These are phyloP conservation scores for Drosophila eohydei DNA, from an alignment of 2,888 invertebrate genomes.

Conservation along the genomic window DNA sequence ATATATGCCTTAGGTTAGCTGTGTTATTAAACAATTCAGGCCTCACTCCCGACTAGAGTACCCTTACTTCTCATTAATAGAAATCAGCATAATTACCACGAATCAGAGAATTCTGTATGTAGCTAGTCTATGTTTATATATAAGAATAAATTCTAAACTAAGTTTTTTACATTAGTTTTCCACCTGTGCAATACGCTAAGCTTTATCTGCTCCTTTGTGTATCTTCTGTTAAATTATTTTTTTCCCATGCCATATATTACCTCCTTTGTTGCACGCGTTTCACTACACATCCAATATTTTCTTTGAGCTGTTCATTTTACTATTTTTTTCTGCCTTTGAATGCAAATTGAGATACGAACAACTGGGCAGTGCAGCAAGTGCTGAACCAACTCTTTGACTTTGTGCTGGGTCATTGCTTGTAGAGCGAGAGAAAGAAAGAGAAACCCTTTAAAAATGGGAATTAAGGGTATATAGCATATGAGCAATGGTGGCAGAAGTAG, in stretches of 20 bases:
- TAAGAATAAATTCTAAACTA: neutral
- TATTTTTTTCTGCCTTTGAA: slow-evolving; percentile 4
- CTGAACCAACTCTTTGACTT: slow-evolving; percentile 46
- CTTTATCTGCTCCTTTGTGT: neutral
- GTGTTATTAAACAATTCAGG: too few species aligned
- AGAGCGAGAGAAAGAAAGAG: neutral
- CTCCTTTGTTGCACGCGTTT: neutral
- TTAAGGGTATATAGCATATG: neutral
- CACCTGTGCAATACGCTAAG: neutral
- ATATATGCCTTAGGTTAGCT: too few species aligned
- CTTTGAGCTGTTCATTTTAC: slow-evolving; percentile 8
- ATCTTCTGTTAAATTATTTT: slow-evolving; percentile 21
- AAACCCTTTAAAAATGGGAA: neutral
- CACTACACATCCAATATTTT: neutral
- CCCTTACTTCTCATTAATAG: too few species aligned
- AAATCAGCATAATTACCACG: too few species aligned
- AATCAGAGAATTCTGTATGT: neutral
- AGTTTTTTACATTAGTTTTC: too few species aligned
- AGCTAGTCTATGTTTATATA: too few species aligned
- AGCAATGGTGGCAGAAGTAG: neutral
- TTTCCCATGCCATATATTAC: neutral
- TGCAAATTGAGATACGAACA: slow-evolving; percentile 36
- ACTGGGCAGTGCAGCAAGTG: slow-evolving; percentile 25
- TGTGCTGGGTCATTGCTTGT: slow-evolving; percentile 34
- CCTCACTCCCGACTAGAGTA: too few species aligned